Conservation (phyloP, 2,113 vertebrate genomes). For the Dolichallabes microphthalmus region DNA sequence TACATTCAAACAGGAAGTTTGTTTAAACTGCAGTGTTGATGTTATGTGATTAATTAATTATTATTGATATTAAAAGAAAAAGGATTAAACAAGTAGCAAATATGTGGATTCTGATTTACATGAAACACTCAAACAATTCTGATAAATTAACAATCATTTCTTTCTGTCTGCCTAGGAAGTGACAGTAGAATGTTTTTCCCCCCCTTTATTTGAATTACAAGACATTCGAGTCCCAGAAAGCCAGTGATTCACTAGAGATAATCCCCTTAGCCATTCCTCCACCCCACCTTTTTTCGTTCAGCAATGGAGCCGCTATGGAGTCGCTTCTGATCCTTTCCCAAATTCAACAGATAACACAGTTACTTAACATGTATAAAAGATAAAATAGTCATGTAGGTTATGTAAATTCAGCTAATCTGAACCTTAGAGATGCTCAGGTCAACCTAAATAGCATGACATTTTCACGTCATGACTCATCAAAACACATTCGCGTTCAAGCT, state of each 20-base stretch:
- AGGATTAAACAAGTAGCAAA: too few species aligned
- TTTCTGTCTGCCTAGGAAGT: slow-evolving; percentile 24
- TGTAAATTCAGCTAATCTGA: not conserved
- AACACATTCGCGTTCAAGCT: slow-evolving; percentile 1
- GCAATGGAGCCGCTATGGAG: not conserved
- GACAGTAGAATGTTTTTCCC: slow-evolving; percentile 43
- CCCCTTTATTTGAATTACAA: slow-evolving; percentile 50
- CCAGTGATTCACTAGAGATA: slow-evolving; percentile 39
- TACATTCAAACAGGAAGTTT: slow-evolving; percentile 17
- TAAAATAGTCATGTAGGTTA: not conserved
- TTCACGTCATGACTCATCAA: slow-evolving; percentile 40
- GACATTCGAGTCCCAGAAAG: slow-evolving; percentile 12
- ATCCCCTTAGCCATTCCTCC: not conserved
- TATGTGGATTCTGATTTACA: not conserved
- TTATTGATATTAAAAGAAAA: not conserved
- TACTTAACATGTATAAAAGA: not conserved
- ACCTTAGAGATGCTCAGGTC: not conserved
- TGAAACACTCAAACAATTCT: slow-evolving; percentile 34
- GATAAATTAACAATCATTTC: slow-evolving; percentile 45
- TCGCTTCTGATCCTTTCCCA: not conserved
- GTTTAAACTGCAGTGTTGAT: not conserved
- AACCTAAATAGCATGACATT: slow-evolving; percentile 40
- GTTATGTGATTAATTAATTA: not conserved
- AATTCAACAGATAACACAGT: not conserved
- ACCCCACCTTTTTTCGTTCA: not conserved